A percentile compares a stretch with the other conserved stretches of the same genome.
Conservation (phyloP, 2,113 vertebrate genomes). For the Alethe castanea region DNA sequence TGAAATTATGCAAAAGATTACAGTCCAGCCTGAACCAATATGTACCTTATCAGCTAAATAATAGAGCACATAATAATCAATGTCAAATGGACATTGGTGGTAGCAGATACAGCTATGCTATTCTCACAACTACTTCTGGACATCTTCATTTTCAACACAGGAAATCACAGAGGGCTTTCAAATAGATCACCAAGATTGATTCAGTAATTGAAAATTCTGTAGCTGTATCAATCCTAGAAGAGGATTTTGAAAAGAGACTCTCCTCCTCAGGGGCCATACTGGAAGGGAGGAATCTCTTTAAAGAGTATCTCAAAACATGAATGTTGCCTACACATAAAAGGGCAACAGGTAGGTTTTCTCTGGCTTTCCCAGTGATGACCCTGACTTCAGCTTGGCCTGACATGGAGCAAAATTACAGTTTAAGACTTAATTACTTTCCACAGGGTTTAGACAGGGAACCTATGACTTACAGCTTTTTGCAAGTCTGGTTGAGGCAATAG, state of each 20-base stretch:
- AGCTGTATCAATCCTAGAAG: not conserved
- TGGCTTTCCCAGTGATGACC: not conserved
- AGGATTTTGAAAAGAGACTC: not conserved
- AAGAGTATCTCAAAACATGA: not conserved
- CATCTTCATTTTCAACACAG: constrained; percentile 10
- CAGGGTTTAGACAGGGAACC: not conserved
- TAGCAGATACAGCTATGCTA: not conserved
- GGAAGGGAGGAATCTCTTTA: not conserved
- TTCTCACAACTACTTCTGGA: not conserved
- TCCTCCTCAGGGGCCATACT: not conserved
- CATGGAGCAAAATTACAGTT: not conserved
- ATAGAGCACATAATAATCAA: constrained; percentile 8
- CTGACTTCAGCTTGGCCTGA: not conserved
- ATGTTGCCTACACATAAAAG: rapidly evolving
- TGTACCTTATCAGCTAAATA: constrained; percentile 37
- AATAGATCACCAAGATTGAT: not conserved
- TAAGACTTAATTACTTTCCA: not conserved
- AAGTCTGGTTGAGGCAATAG: not conserved
- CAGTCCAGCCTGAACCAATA: not conserved
- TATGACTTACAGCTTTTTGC: rapidly evolving
- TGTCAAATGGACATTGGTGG: constrained; percentile 19
- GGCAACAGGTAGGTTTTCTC: not conserved
- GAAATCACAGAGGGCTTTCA: not conserved
- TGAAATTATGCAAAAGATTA: constrained; percentile 51
- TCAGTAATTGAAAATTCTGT: not conserved